These are phyloP conservation scores for Porites australiensis DNA, from an alignment of 64 coral and sea anemone species.

Conservation along the genomic window DNA sequence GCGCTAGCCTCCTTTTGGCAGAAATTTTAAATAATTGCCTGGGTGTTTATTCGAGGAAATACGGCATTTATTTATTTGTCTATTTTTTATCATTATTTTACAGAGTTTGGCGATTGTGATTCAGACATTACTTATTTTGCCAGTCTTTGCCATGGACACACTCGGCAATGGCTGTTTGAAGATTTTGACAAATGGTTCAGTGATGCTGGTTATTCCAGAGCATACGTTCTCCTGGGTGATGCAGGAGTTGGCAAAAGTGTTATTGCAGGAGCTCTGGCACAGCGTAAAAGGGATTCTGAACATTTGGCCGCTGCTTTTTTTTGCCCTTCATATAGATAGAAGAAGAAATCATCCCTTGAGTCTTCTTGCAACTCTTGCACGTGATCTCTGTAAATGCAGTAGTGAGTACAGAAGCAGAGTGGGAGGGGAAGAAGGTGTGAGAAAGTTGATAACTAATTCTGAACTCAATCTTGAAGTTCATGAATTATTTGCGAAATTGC, in stretches of 20 bases:
- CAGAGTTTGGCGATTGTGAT: constrained; percentile 9
- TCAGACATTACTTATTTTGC: constrained; percentile 35
- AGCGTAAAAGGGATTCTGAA: not conserved
- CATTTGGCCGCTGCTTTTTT: constrained; percentile 43
- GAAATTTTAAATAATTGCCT: no score
- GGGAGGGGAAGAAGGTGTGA: constrained; percentile 25
- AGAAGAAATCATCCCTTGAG: constrained; percentile 37
- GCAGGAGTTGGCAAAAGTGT: constrained; percentile 68
- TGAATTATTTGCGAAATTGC: constrained; percentile 54
- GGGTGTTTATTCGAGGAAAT: no score
- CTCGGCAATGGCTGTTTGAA: constrained; percentile 52
- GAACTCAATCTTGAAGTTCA: constrained; percentile 9
- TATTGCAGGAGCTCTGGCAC: constrained; percentile 51
- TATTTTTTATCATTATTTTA: constrained; percentile 1
- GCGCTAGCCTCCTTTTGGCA: no score
- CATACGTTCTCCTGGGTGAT: constrained; percentile 64
- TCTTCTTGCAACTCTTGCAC: constrained; percentile 32
- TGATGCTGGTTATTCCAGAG: constrained; percentile 42
- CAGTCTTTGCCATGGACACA: not conserved
- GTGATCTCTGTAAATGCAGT: constrained; percentile 29
- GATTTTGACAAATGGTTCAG: constrained; percentile 60
- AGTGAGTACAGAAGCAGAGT: not conserved
- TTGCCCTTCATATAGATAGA: constrained; percentile 33
- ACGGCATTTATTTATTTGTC: no score
- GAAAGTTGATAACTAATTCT: not conserved